Conservation (phyloP, 2,113 vertebrate genomes). For the Sinocyclocheilus maitianheensis region DNA sequence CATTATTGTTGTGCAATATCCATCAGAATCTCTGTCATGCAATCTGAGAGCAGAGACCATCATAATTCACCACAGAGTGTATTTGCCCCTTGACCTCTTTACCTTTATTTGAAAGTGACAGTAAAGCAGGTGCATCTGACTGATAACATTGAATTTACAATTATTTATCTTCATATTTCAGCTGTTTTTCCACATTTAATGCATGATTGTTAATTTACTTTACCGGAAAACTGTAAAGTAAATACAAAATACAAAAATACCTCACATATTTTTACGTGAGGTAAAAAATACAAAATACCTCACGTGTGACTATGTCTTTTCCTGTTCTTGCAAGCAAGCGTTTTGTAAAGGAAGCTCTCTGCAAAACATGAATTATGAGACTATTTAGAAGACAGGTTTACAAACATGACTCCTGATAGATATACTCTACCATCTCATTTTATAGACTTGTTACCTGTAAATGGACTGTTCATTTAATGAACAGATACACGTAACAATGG, state of each 20-base stretch:
- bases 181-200: neutral
- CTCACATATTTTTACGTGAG: too few species aligned
- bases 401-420: neutral
- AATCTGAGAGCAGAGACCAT: neutral
- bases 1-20: neutral
- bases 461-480: slow-evolving; percentile 41
- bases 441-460: slow-evolving; percentile 28
- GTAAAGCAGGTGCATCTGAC: slow-evolving; percentile 2
- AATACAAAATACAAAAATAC: too few species aligned
- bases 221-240: neutral
- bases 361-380: neutral
- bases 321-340: neutral
- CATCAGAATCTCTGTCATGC: neutral
- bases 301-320: neutral
- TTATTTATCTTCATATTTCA: neutral
- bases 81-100: neutral
- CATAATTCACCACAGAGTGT: neutral
- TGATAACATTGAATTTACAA: neutral
- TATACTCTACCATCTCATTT: slow-evolving; percentile 11
- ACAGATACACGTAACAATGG: slow-evolving; percentile 11
- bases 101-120: neutral
- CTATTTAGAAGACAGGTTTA: slow-evolving; percentile 11
- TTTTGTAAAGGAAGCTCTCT: neutral
- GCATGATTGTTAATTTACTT: neutral
- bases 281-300: neutral